These are phyloP conservation scores for Zaprionus tsacasi DNA, from an alignment of 1,140 invertebrate species.

Conservation along the genomic window DNA sequence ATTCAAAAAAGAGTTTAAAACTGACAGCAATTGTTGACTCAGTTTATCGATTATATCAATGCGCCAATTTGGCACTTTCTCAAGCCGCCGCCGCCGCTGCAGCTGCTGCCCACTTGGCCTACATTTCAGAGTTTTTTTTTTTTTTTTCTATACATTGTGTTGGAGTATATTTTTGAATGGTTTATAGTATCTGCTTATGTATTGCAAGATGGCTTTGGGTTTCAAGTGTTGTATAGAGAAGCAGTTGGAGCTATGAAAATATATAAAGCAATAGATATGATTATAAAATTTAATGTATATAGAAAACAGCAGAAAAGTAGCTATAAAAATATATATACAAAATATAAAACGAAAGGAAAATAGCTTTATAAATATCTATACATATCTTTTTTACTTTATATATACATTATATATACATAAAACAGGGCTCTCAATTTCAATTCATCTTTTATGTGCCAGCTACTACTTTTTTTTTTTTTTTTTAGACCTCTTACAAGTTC, in stretches of 20 bases:
- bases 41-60: background rate
- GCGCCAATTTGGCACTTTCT: constrained; percentile 23
- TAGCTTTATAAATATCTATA: too few relatives aligned
- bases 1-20: background rate
- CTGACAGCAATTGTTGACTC: background rate
- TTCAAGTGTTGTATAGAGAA: background rate
- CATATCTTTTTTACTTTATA: too few relatives aligned
- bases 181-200: background rate
- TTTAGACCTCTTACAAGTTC: constrained; percentile 31
- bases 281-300: background rate
- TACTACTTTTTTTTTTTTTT: too few relatives aligned
- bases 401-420: too few relatives aligned
- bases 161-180: constrained; percentile 2
- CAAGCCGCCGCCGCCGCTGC: constrained; percentile 9
- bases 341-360: too few relatives aligned
- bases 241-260: background rate
- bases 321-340: too few relatives aligned
- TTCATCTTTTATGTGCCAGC: too few relatives aligned
- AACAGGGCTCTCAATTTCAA: too few relatives aligned
- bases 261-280: background rate
- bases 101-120: constrained; percentile 47
- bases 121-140: constrained; percentile 13
- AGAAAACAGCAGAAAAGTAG: background rate
- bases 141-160: background rate
- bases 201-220: background rate